Evolutionary conservation across 2,888 invertebrate species (phyloP).

Genomic region (Ptychoptera contaminata): DNA sequence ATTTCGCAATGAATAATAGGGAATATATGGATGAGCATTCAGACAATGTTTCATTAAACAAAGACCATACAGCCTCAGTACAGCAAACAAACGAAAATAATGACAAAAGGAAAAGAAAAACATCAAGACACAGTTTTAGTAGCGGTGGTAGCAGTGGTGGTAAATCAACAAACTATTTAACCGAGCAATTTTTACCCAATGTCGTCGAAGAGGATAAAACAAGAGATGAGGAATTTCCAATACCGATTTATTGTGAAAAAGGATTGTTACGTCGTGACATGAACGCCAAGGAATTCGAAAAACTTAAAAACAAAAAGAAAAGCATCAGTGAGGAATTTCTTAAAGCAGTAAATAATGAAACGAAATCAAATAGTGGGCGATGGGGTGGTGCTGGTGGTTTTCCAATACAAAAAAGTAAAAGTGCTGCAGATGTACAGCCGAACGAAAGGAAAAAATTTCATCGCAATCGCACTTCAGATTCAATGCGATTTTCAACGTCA

Average conservation of each 20-base stretch:
- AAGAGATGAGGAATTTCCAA: constrained; percentile 5
- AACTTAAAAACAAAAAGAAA: not conserved
- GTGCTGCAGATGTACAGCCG: constrained; percentile 8
- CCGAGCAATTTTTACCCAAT: too few species aligned
- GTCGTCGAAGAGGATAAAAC: too few species aligned
- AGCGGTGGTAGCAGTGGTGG: not conserved
- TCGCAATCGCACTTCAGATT: constrained; percentile 20
- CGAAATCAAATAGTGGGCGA: too few species aligned
- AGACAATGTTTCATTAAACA: too few species aligned
- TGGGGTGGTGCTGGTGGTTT: not conserved
- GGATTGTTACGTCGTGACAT: constrained; percentile 10
- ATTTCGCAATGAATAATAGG: not conserved
- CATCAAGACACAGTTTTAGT: not conserved
- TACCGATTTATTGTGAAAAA: constrained; percentile 9
- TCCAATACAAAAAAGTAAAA: constrained; percentile 10
- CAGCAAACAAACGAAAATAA: too few species aligned
- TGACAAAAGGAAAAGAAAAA: too few species aligned
- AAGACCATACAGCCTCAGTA: too few species aligned
- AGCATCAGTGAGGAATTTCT: not conserved
- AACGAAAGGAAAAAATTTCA: constrained; percentile 23
- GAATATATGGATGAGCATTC: not conserved
- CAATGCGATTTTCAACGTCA: constrained; percentile 18
- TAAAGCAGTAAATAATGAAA: too few species aligned
- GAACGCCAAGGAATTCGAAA: constrained; percentile 12
- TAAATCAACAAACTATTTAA: not conserved